phyloP scores from a whole-genome alignment of 2,888 invertebrate species.

The Acheta domesticus region DNA sequence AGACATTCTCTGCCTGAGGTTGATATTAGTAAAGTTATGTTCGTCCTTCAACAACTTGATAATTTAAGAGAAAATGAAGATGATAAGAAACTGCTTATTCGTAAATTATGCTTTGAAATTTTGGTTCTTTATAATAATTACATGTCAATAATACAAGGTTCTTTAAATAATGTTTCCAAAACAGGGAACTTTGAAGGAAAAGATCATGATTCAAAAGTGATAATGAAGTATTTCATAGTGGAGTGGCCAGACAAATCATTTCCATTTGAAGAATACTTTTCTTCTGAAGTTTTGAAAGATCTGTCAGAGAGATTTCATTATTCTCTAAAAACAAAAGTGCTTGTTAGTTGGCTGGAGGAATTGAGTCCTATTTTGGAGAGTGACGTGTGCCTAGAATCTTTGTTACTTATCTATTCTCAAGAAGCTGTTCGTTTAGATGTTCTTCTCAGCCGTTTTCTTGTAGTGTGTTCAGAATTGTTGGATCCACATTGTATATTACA shows the following conservation, averaged over 20 bases:
- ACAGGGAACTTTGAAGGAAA: neutral
- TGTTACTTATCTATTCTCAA: conserved; percentile 37
- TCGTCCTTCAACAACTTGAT: neutral
- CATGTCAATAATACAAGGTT: neutral
- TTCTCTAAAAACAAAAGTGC: neutral
- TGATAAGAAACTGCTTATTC: neutral
- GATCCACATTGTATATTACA: conserved; percentile 40
- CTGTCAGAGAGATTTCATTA: conserved; percentile 38
- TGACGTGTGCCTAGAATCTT: conserved; percentile 23
- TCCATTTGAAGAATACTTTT: conserved; percentile 41
- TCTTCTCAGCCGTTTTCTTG: conserved; percentile 46
- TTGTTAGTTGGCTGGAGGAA: conserved; percentile 12
- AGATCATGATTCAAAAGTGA: neutral
- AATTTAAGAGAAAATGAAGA: neutral
- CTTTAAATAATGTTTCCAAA: neutral
- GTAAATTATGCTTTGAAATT: neutral
- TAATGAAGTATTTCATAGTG: neutral
- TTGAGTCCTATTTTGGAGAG: neutral
- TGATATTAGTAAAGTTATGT: neutral
- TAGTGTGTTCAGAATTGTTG: conserved; percentile 42
- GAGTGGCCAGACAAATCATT: conserved; percentile 34
- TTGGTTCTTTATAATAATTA: neutral
- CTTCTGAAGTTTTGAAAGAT: conserved; percentile 37
- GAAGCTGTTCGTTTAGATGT: conserved; percentile 41
- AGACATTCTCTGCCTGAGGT: neutral